A percentile compares a stretch with the other conserved stretches of the same genome.
Conservation (phyloP, 2,888 invertebrate genomes). For the Caenorhabditis sp. region DNA sequence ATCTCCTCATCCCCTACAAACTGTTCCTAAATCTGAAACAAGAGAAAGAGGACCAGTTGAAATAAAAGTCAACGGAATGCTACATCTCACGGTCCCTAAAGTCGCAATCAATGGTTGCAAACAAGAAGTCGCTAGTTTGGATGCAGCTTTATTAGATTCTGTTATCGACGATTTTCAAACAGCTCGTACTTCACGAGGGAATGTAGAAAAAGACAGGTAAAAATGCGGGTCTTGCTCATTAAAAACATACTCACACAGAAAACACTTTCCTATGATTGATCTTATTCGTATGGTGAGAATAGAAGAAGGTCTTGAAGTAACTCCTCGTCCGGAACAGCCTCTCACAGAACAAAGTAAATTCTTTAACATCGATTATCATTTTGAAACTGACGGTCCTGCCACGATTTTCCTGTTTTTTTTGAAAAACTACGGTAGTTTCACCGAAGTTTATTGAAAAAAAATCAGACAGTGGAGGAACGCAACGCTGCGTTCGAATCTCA, state of each 20-base stretch:
- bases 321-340: constrained; percentile 18
- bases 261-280: constrained; percentile 49
- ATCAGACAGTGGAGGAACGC: too few relatives aligned
- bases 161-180: constrained; percentile 28
- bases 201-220: too few relatives aligned
- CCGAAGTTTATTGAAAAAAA: too few relatives aligned
- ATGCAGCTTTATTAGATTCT: neutral
- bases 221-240: neutral
- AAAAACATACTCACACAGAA: too few relatives aligned
- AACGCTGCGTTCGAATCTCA: too few relatives aligned
- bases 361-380: neutral
- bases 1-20: neutral
- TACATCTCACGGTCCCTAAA: constrained; percentile 20
- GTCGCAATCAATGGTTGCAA: constrained; percentile 20
- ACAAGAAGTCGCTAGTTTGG: neutral
- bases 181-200: constrained; percentile 29
- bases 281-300: constrained; percentile 56
- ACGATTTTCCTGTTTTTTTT: too few relatives aligned
- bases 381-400: too few relatives aligned
- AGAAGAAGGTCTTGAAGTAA: constrained; percentile 62
- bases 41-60: constrained; percentile 23
- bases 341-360: constrained; percentile 15
- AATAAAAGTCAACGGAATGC: constrained; percentile 45
- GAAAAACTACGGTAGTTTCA: too few relatives aligned
- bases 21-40: neutral